Evolutionary conservation across 2,888 invertebrate genomes (phyloP).

Genomic region (Bimastos eiseni): DNA sequence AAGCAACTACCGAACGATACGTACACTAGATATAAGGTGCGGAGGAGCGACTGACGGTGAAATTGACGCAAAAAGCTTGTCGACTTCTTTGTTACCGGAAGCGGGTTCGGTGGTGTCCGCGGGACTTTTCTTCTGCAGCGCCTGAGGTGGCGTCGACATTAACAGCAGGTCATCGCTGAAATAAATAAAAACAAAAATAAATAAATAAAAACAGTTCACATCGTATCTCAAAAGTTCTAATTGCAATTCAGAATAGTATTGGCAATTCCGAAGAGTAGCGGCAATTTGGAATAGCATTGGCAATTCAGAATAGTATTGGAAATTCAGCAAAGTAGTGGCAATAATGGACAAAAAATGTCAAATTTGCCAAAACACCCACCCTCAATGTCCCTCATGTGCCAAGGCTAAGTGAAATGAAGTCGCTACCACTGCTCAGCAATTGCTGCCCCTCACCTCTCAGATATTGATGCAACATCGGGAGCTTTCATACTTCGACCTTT

Average conservation of each 20-base stretch:
- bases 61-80: neutral
- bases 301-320: no score
- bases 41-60: neutral
- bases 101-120: conserved; percentile 36
- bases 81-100: conserved; percentile 1
- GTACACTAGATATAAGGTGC: neutral
- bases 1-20: neutral
- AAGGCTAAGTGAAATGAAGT: neutral
- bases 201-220: neutral
- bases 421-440: neutral
- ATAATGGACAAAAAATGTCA: neutral
- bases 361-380: neutral
- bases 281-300: no score
- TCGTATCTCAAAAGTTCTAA: no score
- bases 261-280: no score
- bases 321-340: neutral
- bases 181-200: neutral
- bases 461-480: neutral
- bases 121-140: conserved; percentile 47
- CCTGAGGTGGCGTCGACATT: conserved; percentile 48
- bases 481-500: conserved; percentile 17
- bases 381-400: neutral
- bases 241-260: no score
- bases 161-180: conserved; percentile 48
- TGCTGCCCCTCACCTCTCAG: neutral